A percentile compares a stretch with the other conserved stretches of the same genome.
phyloP scores from a whole-genome alignment of 2,797 vertebrate species.

The Leucoraja ocellata region DNA sequence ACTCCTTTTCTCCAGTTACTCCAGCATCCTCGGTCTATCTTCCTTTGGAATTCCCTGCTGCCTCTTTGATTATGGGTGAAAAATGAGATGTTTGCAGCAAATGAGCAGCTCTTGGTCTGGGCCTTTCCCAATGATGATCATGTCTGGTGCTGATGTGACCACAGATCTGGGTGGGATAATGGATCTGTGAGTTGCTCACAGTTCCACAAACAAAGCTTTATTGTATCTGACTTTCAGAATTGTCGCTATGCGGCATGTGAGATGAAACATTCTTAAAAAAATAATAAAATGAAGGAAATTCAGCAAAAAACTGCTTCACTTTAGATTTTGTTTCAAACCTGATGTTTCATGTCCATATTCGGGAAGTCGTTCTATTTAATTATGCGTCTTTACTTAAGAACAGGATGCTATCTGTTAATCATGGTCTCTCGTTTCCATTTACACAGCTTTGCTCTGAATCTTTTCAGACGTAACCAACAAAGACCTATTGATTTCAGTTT shows the following conservation, averaged over 20 bases:
- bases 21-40: too few species aligned
- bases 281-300: background rate
- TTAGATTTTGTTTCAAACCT: background rate
- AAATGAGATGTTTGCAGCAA: too few species aligned
- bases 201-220: background rate
- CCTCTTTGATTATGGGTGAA: background rate
- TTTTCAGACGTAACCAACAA: background rate
- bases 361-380: background rate
- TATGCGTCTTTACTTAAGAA: background rate
- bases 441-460: background rate
- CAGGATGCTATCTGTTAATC: background rate
- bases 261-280: background rate
- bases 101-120: background rate
- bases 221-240: background rate
- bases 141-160: background rate
- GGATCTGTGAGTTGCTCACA: background rate
- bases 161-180: background rate
- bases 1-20: too few species aligned
- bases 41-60: background rate
- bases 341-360: background rate
- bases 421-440: background rate
- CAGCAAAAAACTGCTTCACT: background rate
- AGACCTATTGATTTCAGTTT: background rate
- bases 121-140: background rate
- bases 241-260: constrained; percentile 21